These are phyloP conservation scores for Semaprochilodus insignis DNA, from an alignment of 2,797 vertebrate genomes.

Conservation along the genomic window DNA sequence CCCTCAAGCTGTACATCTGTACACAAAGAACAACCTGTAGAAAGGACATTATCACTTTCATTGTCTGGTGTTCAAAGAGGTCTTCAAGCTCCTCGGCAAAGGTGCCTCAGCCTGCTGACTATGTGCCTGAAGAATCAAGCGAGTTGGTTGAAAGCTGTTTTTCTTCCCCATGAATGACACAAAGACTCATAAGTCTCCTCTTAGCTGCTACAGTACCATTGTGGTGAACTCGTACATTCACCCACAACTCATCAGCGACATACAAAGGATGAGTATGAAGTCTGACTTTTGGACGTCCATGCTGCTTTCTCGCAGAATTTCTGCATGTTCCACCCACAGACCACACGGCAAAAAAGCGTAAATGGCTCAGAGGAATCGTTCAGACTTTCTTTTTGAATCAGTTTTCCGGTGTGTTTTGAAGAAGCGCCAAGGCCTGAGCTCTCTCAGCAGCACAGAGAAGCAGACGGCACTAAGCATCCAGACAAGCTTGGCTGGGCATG, in stretches of 20 bases:
- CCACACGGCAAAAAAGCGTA: not conserved
- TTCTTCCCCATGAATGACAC: not conserved
- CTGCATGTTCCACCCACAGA: not conserved
- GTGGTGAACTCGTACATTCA: not conserved
- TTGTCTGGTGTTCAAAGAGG: not conserved
- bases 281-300: not conserved
- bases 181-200: not conserved
- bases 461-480: constrained; percentile 58
- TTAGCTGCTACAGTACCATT: too few relatives aligned
- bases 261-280: not conserved
- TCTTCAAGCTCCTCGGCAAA: not conserved
- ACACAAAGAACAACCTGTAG: too few relatives aligned
- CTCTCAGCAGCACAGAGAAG: not conserved
- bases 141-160: not conserved
- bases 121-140: not conserved
- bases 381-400: constrained; percentile 7
- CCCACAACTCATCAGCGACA: not conserved
- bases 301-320: not conserved
- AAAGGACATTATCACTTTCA: too few relatives aligned
- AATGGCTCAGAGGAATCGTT: not conserved
- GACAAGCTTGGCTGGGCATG: constrained; percentile 76
- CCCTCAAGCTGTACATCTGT: too few relatives aligned
- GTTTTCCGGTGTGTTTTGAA: not conserved
- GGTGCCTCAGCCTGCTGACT: not conserved
- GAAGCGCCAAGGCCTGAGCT: not conserved